phyloP scores from a whole-genome alignment of 2,113 vertebrate species.

The Circaetus gallicus region DNA sequence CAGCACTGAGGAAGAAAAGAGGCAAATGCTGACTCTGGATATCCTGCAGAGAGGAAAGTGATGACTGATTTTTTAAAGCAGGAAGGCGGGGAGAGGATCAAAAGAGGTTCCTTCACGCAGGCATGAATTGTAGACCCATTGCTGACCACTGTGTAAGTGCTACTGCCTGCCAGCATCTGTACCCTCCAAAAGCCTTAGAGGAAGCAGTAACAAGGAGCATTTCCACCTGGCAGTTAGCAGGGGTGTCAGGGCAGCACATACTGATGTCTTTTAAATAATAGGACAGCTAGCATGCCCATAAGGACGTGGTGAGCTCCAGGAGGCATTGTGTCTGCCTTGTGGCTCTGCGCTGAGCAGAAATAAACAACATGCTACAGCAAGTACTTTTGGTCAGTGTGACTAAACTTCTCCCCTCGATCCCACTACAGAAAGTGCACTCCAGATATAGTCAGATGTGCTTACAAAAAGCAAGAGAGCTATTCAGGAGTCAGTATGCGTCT shows the following conservation, averaged over 20 bases:
- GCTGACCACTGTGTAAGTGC: not conserved
- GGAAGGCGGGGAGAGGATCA: not conserved
- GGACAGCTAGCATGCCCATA: not conserved
- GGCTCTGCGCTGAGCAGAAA: not conserved
- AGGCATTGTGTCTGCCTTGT: not conserved
- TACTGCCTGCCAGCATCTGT: not conserved
- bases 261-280: not conserved
- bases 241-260: not conserved
- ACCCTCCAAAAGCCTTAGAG: not conserved
- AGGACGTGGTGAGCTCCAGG: not conserved
- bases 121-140: not conserved
- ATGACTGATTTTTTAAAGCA: not conserved
- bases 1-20: not conserved
- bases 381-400: not conserved
- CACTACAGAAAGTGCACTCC: not conserved
- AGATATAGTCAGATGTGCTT: not conserved
- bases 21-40: not conserved
- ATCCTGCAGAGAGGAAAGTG: not conserved
- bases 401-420: not conserved
- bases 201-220: not conserved
- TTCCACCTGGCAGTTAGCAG: not conserved
- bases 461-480: not conserved
- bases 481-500: not conserved
- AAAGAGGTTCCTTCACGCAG: not conserved
- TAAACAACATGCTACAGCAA: not conserved